These are phyloP conservation scores for Drosophila tani DNA, from an alignment of 1,140 invertebrate genomes.

Conservation along the genomic window DNA sequence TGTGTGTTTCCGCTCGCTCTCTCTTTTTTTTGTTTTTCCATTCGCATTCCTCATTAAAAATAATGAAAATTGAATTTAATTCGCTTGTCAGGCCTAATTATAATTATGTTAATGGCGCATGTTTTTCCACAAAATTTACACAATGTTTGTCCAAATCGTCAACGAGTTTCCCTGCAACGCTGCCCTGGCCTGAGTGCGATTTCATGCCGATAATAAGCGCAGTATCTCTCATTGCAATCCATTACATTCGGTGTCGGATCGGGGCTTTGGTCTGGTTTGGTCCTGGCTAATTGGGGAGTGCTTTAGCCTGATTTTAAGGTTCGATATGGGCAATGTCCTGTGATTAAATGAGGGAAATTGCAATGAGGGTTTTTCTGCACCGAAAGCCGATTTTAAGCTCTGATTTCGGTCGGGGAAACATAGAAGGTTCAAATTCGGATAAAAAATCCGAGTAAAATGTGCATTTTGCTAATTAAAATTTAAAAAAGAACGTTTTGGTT, in stretches of 20 bases:
- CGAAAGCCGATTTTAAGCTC: background rate
- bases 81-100: conserved; percentile 70
- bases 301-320: conserved; percentile 19
- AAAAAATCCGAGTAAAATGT: too few species aligned
- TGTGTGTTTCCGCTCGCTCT: background rate
- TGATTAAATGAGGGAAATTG: background rate
- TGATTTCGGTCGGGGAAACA: background rate
- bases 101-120: conserved; percentile 72
- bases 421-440: too few species aligned
- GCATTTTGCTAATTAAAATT: too few species aligned
- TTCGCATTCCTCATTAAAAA: conserved; percentile 57
- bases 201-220: conserved; percentile 8
- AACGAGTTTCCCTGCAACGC: conserved; percentile 9
- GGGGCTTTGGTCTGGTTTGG: too few species aligned
- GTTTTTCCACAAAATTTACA: conserved; percentile 63
- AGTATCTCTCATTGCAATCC: conserved; percentile 24
- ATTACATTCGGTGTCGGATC: conserved; percentile 22
- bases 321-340: background rate
- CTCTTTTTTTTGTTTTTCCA: background rate
- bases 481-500: background rate
- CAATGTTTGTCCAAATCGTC: conserved; percentile 43
- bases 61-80: conserved; percentile 75
- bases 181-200: background rate
- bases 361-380: background rate
- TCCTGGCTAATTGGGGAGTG: conserved; percentile 18